Conservation (phyloP, 2,113 vertebrate species). For the Gasterosteus aculeatus region DNA sequence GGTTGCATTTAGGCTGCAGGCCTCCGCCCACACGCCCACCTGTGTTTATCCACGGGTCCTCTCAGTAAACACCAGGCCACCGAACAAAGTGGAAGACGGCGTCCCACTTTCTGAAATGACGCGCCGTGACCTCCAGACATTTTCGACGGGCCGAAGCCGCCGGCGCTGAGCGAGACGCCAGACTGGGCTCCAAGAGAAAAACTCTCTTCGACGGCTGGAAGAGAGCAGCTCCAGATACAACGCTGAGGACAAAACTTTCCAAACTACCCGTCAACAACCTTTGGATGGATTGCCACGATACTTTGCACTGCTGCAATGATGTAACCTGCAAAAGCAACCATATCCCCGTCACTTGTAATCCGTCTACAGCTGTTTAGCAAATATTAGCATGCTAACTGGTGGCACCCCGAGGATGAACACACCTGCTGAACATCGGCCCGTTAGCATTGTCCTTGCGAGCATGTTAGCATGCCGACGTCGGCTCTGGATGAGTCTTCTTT, state of each 20-base stretch:
- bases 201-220: conserved; percentile 25
- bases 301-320: not conserved
- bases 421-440: not conserved
- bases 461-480: not conserved
- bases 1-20: conserved; percentile 24
- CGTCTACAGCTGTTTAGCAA: not conserved
- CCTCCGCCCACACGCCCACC: conserved; percentile 57
- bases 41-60: conserved; percentile 75
- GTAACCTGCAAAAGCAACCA: not conserved
- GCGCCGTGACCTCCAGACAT: conserved; percentile 62
- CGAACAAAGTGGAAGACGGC: conserved; percentile 59
- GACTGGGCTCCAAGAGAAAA: conserved; percentile 38
- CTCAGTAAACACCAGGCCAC: conserved; percentile 64
- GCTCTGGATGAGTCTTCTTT: conserved; percentile 1
- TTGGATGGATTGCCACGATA: not conserved
- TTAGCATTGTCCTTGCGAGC: not conserved
- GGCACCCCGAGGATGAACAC: not conserved
- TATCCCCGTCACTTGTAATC: not conserved
- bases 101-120: conserved; percentile 63
- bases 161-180: conserved; percentile 26
- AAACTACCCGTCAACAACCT: not conserved
- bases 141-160: conserved; percentile 33
- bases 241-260: conserved; percentile 23
- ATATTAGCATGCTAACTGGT: not conserved
- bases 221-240: conserved; percentile 9